Percentiles rank a stretch among this genome's conserved stretches.
These are phyloP conservation scores for Sinocyclocheilus anophthalmus DNA, from an alignment of 2,113 vertebrate genomes.

Conservation along the genomic window DNA sequence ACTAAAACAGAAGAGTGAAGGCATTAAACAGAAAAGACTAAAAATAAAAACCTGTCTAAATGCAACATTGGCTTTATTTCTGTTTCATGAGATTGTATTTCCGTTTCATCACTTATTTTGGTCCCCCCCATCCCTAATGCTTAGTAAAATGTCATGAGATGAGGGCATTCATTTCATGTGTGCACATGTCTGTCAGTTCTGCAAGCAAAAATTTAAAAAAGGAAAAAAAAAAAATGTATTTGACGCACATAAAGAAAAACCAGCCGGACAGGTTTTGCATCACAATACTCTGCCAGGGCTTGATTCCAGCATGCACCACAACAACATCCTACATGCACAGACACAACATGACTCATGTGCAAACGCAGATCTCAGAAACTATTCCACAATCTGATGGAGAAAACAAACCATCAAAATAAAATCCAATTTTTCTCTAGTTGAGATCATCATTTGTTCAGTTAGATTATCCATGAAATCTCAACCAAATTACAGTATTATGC, in stretches of 20 bases:
- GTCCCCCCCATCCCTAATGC: neutral
- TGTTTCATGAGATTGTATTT: neutral
- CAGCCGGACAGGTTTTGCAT: conserved; percentile 52
- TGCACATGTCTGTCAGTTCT: neutral
- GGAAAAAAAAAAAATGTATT: neutral
- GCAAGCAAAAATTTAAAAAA: neutral
- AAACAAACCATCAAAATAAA: neutral
- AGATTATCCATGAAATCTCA: neutral
- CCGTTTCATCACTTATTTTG: neutral
- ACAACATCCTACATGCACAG: conserved; percentile 35
- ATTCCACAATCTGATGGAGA: neutral
- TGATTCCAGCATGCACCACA: conserved; percentile 36
- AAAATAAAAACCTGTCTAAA: neutral
- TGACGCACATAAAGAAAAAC: conserved; percentile 53
- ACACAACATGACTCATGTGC: conserved; percentile 14
- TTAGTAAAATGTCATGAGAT: neutral
- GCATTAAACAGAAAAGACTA: neutral
- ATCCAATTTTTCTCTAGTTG: neutral
- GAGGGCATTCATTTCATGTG: neutral
- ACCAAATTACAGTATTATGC: neutral
- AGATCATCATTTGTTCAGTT: neutral
- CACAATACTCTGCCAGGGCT: conserved; percentile 12
- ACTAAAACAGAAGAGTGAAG: neutral
- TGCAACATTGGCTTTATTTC: neutral
- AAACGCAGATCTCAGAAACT: neutral